Evolutionary conservation across 1,140 invertebrate genomes (phyloP), one percentile per base, ranked within the genome.

Genomic region (Oscheius sp.): DNA sequence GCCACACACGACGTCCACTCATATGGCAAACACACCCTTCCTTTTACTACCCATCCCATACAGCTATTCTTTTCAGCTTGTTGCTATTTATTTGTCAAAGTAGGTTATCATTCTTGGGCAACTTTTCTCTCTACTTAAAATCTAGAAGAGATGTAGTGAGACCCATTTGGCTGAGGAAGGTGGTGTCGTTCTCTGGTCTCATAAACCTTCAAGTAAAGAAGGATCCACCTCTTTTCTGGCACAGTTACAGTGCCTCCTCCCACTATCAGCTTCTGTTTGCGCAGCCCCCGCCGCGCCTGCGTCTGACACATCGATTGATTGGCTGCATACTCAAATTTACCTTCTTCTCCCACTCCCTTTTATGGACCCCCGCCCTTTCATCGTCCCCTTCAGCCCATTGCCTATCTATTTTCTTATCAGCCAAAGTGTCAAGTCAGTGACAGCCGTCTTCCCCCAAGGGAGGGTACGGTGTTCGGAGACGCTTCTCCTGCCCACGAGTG

Each of bases 211-310:
- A 10, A 10, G 38, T 42, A 10, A 10, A 10, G 10, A 10, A 10
- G 10, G 10, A 42, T 42, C 38, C 38, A 10, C 38, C 38, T 10
- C 10, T 42, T 10, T 55, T 20, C 28, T 55, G 49, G 49, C 49
- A 55, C 49, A 55, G 49, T 55, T 55, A 15, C 49, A 55, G 49
- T n/a, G n/a, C n/a, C n/a, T n/a, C n/a, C 49, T n/a, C 49, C 28
- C 49, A 55, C 49, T 55, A 55, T 55, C 49, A 55, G 49, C 49
- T 55, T 55, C 49, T 55, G 49, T 55, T 55, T 55, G 49, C 49
- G 15, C 23, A 55, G 23, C 4, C 49, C 49, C 49, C 15, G 49
- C 23, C 49, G 49, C 28, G 15, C 49, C 28, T 55, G 7, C 7
- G 15, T 23, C 7, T 4, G 7, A 4, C 7, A 7, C 49, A 55